Evolutionary conservation across 2,888 invertebrate species (phyloP).

Genomic region (Noctua fimbriata): DNA sequence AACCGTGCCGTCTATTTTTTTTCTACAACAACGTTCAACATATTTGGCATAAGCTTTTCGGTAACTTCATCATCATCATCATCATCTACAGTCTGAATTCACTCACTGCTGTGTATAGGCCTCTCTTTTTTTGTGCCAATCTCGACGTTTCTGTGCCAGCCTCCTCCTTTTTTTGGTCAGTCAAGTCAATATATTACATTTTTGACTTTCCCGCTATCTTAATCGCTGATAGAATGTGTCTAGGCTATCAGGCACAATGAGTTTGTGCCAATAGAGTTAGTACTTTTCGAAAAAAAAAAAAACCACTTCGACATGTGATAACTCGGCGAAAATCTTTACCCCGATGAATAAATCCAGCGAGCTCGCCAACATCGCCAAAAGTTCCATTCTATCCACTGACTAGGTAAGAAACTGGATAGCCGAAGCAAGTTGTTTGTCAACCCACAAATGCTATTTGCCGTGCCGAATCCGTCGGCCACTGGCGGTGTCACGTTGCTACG

Average conservation of each 20-base stretch:
- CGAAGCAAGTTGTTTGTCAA: conserved; percentile 84
- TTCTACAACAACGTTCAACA: not conserved
- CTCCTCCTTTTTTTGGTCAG: too few relatives aligned
- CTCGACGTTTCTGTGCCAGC: too few relatives aligned
- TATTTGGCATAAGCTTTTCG: too few relatives aligned
- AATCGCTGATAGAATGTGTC: not conserved
- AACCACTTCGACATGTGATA: not conserved
- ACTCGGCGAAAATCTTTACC: not conserved
- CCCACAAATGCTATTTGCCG: conserved; percentile 87
- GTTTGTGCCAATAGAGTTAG: not conserved
- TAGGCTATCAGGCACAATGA: not conserved
- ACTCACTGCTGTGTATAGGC: too few relatives aligned
- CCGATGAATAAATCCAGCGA: conserved; percentile 24
- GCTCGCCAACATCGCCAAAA: conserved; percentile 26
- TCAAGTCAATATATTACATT: not conserved
- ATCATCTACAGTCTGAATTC: too few relatives aligned
- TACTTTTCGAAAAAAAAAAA: not conserved
- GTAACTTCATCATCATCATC: too few relatives aligned
- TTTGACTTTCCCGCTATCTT: not conserved
- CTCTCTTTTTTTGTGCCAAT: too few relatives aligned
- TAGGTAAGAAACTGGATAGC: conserved; percentile 83
- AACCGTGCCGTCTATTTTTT: too few relatives aligned
- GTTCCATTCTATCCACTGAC: conserved; percentile 37
- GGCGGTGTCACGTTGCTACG: conserved; percentile 84
- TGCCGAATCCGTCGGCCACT: conserved; percentile 87